Evolutionary conservation across 2,888 invertebrate genomes (phyloP), one percentile per base, ranked within the genome.

Genomic region (Drosophila meridiana): DNA sequence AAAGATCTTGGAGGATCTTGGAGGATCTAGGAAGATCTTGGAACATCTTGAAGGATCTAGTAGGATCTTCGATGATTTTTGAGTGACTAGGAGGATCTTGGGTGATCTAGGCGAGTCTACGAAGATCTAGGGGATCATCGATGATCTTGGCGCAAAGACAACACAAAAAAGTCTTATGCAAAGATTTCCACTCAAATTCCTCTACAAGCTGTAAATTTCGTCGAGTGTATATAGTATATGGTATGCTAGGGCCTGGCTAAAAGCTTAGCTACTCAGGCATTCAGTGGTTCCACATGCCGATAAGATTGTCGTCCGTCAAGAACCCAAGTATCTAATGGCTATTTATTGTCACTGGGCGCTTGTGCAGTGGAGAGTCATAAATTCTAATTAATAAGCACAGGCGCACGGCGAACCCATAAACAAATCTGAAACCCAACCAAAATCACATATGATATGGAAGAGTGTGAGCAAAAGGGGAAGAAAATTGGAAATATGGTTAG

Each of bases 301-400:
- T 85, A 71, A 87, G 87, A 87, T 85, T 76, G 69, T 34, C 42
- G 55, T 43, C 40, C 65, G 45, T 59, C 50, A 56, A 45, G 58
- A 77, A 56, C 67, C 52, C 58, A 69, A 80, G 80, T 80, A 71
- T 82, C 76, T 84, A 80, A 76, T 68, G 80, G 82, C 84, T 78
- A 82, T 84, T 83, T 83, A 83, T 80, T 84, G 84, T 78, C 75
- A 85, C 60, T 74, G 76, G 71, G 60, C 75, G 75, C 57, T 58
- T 62, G 68, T 20, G 48, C 75, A 70, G 75, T 75, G 69, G 79
- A 45, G 69, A 58, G 68, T 62, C 70, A 80, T 85, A 85, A 85
- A 85, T 87, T 82, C 78, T 80, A 85, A 87, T 87, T 87, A 83
- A 87, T 82, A 87, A 83, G 70, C 71, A 68, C 66, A 61, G 63